phyloP scores from a whole-genome alignment of 2,113 vertebrate genomes.

The Perca schrenkii region DNA sequence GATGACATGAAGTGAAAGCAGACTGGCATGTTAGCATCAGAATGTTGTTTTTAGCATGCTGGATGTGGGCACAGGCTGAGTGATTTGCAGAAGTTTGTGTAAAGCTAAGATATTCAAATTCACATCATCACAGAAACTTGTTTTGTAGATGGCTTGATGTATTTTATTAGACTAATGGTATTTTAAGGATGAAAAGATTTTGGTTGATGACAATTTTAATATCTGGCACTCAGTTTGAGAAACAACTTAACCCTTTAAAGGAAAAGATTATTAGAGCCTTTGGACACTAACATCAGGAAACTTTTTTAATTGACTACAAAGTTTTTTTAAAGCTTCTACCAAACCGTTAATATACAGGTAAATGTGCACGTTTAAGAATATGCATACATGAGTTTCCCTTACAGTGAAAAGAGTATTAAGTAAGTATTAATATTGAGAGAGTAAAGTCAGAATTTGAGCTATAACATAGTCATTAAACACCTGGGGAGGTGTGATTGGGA shows the following conservation, averaged over 20 bases:
- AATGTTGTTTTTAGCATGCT: not conserved
- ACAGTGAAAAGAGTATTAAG: not conserved
- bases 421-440: not conserved
- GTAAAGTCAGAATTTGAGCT: not conserved
- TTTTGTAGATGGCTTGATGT: not conserved
- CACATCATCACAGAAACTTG: not conserved
- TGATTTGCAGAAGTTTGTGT: conserved; percentile 10
- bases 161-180: no score
- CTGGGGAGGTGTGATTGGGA: no score
- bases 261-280: not conserved
- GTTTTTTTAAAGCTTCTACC: not conserved
- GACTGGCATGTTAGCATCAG: conserved; percentile 29
- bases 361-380: not conserved
- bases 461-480: no score
- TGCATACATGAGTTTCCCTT: no score
- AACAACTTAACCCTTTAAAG: not conserved
- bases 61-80: conserved; percentile 20
- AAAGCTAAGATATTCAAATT: not conserved
- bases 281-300: not conserved
- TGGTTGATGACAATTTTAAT: not conserved
- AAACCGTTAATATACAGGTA: not conserved
- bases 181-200: not conserved
- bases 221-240: not conserved
- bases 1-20: conserved; percentile 58
- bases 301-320: not conserved